A percentile compares a stretch with the other conserved stretches of the same genome.
These are phyloP conservation scores for Melanotaenia nigrans DNA, from an alignment of 2,797 vertebrate genomes.

Conservation along the genomic window DNA sequence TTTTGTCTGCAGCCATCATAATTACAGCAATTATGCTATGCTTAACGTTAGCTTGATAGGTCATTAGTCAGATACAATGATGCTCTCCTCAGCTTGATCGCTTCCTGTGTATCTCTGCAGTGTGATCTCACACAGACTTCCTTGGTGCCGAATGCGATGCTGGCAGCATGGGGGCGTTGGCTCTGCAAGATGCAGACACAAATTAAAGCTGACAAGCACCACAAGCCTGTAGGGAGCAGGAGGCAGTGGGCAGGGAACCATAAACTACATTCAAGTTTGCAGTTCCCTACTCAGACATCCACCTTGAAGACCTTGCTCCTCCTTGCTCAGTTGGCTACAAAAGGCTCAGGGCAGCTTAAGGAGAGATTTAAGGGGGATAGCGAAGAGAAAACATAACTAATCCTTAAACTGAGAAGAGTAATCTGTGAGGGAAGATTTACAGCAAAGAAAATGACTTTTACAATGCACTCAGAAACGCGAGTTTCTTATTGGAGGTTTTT, in stretches of 20 bases:
- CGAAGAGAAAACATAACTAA: conserved; percentile 82
- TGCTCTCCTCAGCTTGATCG: conserved; percentile 43
- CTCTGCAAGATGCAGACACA: conserved; percentile 56
- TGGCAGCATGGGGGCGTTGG: conserved; percentile 65
- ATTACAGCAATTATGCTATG: not conserved
- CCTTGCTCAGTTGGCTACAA: conserved; percentile 74
- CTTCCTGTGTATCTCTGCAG: conserved; percentile 51
- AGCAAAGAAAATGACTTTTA: conserved; percentile 73
- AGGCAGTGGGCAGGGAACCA: conserved; percentile 59
- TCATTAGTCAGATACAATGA: conserved; percentile 35
- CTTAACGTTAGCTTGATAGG: not conserved
- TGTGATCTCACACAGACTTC: conserved; percentile 34
- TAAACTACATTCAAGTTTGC: conserved; percentile 66
- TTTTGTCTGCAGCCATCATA: not conserved
- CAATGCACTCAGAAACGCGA: conserved; percentile 60
- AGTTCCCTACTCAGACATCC: conserved; percentile 72
- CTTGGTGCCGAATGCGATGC: conserved; percentile 45
- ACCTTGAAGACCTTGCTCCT: conserved; percentile 78
- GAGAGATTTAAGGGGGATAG: conserved; percentile 81
- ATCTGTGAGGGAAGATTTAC: conserved; percentile 77
- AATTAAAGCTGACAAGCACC: conserved; percentile 77
- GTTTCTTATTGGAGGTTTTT: conserved; percentile 50
- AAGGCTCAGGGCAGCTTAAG: conserved; percentile 83
- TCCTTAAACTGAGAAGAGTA: conserved; percentile 82
- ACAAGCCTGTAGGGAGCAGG: conserved; percentile 68